Base-by-base conservation (phyloP, 2,113 vertebrate species). In the Butastur rufipennis region DNA sequence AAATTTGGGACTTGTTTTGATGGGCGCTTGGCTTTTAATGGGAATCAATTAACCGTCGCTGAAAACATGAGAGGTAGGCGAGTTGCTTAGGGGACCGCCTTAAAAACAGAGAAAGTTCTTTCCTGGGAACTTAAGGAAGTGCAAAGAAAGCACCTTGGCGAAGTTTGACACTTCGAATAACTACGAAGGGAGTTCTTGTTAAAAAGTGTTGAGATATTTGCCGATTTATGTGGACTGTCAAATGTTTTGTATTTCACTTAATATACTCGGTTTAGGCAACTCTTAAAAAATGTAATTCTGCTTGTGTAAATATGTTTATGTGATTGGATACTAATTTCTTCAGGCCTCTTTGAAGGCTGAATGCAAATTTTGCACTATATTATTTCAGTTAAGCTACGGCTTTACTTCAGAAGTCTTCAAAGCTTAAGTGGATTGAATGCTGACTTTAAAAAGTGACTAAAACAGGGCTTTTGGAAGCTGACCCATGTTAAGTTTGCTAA, bases 41-140 rank as follows among this genome's bases (percentile, higher is more conserved):
- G 13, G 32, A 13, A 2, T 55, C 40, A 7, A 2, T 61, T 40
- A 14, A 21, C 8, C 53, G 42, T 19, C 1, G 8, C 47, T 86
- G 42, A 16, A 48, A 74, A 5, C 32, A 0, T 1, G 40, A 31
- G 42, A 59, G 29, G 10, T 3, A 7, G 29, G 16, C 3, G 65
- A 32, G 50, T 16, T 56, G 43, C 71, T 43, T 52, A 8, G 48
- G 42, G 36, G 13, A 3, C 20, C 1, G 8, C 16, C n/a, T 48
- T 66, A 31, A 53, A 63, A 68, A 7, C 3, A 52, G 26, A 21
- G 52, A 20, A 16, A 40, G 16, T 19, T 45, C 2, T 75, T 75
- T 79, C 27, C 27, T 71, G n/a, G 29, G 25, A 55, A 10, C 12
- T 40, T 32, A 17, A 52, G 38, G 59, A 50, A 83, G 14, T 6